Conservation (phyloP, 2,888 invertebrate genomes). For the Drosophila siamana region DNA sequence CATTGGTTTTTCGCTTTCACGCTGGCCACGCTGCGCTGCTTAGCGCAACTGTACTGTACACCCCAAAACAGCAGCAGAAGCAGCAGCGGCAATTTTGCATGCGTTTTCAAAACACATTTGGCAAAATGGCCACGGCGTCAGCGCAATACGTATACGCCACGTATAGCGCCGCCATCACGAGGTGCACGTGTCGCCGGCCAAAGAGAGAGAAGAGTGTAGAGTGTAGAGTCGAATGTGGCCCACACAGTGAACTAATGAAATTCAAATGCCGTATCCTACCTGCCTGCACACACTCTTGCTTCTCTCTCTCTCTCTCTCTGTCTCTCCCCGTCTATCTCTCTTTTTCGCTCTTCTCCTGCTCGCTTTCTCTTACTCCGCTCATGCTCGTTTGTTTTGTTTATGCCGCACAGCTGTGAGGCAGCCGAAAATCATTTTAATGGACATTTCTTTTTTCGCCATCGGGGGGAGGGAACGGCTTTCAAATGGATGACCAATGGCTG, state of each 20-base stretch:
- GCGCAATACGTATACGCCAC: conserved; percentile 77
- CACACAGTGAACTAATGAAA: background rate
- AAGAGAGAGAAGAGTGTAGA: conserved; percentile 5
- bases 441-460: conserved; percentile 37
- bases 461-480: conserved; percentile 3
- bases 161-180: conserved; percentile 54
- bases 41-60: conserved; percentile 71
- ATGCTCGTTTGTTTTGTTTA: conserved; percentile 70
- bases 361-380: conserved; percentile 24
- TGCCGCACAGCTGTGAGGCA: conserved; percentile 71
- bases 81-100: conserved; percentile 50
- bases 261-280: conserved; percentile 4
- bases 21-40: conserved; percentile 62
- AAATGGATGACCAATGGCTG: conserved; percentile 17
- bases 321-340: background rate
- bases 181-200: conserved; percentile 66
- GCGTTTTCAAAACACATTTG: conserved; percentile 70
- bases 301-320: background rate
- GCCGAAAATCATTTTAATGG: conserved; percentile 66
- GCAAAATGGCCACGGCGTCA: conserved; percentile 74
- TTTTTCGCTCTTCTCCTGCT: background rate
- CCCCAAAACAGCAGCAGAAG: conserved; percentile 32
- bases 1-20: conserved; percentile 28
- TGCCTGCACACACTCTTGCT: background rate
- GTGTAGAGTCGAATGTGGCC: background rate